Percentiles rank a stretch among this genome's conserved stretches.
Evolutionary conservation across 2,113 vertebrate species (phyloP).

Genomic region (Sander vitreus): DNA sequence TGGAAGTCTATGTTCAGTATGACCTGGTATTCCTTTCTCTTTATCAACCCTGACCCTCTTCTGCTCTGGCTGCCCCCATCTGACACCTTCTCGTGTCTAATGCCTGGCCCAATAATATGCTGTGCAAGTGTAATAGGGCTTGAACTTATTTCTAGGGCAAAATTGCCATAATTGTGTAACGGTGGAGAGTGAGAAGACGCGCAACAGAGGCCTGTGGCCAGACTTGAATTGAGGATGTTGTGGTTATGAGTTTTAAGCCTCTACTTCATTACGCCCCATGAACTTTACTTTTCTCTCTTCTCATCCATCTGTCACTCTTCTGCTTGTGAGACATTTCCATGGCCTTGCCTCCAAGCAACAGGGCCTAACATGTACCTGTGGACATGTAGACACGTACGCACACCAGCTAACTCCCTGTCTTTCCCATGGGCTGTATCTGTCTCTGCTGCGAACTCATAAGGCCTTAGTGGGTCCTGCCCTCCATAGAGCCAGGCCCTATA

Average conservation of each 20-base stretch:
- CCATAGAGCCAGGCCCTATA: conserved; percentile 71
- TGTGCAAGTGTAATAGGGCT: neutral
- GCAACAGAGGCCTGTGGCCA: neutral
- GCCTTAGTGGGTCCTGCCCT: conserved; percentile 56
- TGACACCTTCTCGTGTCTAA: conserved; percentile 8
- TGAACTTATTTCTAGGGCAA: neutral
- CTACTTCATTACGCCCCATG: neutral
- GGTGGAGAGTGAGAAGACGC: neutral
- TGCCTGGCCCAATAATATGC: conserved; percentile 13
- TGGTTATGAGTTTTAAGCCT: neutral
- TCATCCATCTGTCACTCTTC: conserved; percentile 1
- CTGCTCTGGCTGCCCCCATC: conserved; percentile 17
- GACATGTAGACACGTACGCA: conserved; percentile 15
- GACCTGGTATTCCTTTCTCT: conserved; percentile 32
- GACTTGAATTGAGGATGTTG: conserved; percentile 7
- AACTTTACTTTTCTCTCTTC: conserved; percentile 12
- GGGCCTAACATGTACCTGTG: conserved; percentile 27
- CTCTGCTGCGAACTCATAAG: conserved; percentile 54
- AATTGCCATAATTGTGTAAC: neutral
- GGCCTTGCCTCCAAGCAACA: neutral
- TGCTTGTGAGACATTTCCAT: conserved; percentile 18
- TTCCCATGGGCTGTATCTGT: conserved; percentile 35
- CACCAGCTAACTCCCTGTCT: conserved; percentile 25
- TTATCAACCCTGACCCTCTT: conserved; percentile 34
- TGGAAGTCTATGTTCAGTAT: conserved; percentile 59